Evolutionary conservation across 2,797 vertebrate species (phyloP).

Genomic region (Tamandua tetradactyla): DNA sequence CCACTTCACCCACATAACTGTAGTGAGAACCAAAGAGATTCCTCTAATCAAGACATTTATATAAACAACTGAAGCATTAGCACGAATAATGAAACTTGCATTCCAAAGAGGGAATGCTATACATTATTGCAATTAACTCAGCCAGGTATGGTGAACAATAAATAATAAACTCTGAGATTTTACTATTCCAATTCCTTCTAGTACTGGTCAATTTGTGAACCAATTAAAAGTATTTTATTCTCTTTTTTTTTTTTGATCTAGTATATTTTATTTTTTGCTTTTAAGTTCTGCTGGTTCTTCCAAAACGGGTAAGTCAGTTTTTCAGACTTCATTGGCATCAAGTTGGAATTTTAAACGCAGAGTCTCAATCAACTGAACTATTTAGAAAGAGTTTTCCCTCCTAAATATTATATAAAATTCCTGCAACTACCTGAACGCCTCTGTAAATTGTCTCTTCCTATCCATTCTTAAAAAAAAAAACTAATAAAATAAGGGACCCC

Average conservation of each 20-base stretch:
- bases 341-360: not conserved
- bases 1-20: not conserved
- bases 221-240: not conserved
- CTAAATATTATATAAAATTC: not conserved
- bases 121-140: not conserved
- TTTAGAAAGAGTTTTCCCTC: not conserved
- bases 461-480: not conserved
- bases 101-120: not conserved
- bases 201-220: not conserved
- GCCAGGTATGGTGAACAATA: not conserved
- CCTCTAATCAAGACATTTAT: not conserved
- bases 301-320: not conserved
- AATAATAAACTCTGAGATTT: not conserved
- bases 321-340: not conserved
- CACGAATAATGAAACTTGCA: not conserved
- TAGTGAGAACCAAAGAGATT: not conserved
- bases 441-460: not conserved
- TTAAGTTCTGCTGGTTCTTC: not conserved
- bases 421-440: not conserved
- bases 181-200: not conserved
- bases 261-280: not conserved
- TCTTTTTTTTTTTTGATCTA: slow-evolving; percentile 36
- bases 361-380: not conserved
- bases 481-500: not conserved
- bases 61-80: slow-evolving; percentile 3